A percentile compares a stretch with the other conserved stretches of the same genome.
These are phyloP conservation scores for Setophaga coronata DNA, from an alignment of 2,113 vertebrate species.

Conservation along the genomic window DNA sequence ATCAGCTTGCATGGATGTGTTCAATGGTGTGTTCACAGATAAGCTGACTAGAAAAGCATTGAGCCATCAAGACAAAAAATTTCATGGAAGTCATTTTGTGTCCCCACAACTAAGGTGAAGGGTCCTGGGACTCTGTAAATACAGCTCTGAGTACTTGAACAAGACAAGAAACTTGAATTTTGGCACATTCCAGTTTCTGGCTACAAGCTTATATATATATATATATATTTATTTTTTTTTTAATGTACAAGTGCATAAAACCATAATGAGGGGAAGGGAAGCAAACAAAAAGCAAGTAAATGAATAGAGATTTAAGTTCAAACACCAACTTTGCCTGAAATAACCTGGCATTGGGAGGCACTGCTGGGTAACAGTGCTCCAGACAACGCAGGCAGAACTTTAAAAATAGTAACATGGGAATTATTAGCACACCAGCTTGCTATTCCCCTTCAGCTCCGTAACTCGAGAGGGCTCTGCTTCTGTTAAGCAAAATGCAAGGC, in stretches of 20 bases:
- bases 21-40: neutral
- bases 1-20: neutral
- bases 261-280: rapidly evolving
- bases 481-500: constrained; percentile 19
- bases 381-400: neutral
- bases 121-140: neutral
- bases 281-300: neutral
- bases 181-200: neutral
- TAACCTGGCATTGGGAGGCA: neutral
- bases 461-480: neutral
- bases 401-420: constrained; percentile 35
- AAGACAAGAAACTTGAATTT: neutral
- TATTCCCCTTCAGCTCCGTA: constrained; percentile 1
- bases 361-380: neutral
- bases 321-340: neutral
- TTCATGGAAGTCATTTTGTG: neutral
- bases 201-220: no score
- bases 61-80: neutral
- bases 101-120: neutral
- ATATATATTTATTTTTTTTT: no score
- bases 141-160: neutral
- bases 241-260: neutral
- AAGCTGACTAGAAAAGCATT: neutral
- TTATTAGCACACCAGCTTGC: constrained; percentile 24
- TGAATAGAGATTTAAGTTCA: neutral